Percentiles rank a stretch among this genome's conserved stretches.
These are phyloP conservation scores for Melanophora roralis DNA, from an alignment of 2,888 invertebrate genomes.

Conservation along the genomic window DNA sequence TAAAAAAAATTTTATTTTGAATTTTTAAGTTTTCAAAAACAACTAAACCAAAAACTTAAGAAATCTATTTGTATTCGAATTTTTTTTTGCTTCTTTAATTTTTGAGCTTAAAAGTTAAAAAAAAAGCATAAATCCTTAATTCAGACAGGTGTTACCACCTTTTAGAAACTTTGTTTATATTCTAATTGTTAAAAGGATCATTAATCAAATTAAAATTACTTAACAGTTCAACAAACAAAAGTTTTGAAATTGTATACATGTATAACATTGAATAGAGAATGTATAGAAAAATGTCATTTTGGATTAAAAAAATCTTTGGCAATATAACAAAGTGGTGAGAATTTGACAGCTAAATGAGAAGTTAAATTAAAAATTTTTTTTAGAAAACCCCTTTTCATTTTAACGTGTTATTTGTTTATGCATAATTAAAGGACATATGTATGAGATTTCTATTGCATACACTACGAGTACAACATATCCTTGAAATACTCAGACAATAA, in stretches of 20 bases:
- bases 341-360: conserved; percentile 56
- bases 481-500: neutral
- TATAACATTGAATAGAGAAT: neutral
- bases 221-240: conserved; percentile 63
- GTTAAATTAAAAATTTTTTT: conserved; percentile 26
- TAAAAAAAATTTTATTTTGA: too few species aligned
- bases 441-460: conserved; percentile 34
- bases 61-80: too few species aligned
- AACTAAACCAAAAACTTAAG: too few species aligned
- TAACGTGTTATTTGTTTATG: conserved; percentile 50
- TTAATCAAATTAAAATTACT: conserved; percentile 73
- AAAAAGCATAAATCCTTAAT: conserved; percentile 20
- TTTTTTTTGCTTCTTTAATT: too few species aligned
- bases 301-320: conserved; percentile 57
- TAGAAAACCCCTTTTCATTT: conserved; percentile 20
- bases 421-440: conserved; percentile 72
- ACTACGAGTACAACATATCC: neutral
- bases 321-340: conserved; percentile 31
- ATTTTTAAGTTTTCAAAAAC: too few species aligned
- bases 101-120: too few species aligned
- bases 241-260: conserved; percentile 55
- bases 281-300: conserved; percentile 63
- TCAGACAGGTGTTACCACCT: conserved; percentile 52
- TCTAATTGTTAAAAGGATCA: conserved; percentile 63
- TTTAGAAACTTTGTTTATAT: conserved; percentile 35